Percentiles rank a stretch among this genome's conserved stretches.
Evolutionary conservation across 2,888 invertebrate genomes (phyloP).

Genomic region (Oscheius sp.): DNA sequence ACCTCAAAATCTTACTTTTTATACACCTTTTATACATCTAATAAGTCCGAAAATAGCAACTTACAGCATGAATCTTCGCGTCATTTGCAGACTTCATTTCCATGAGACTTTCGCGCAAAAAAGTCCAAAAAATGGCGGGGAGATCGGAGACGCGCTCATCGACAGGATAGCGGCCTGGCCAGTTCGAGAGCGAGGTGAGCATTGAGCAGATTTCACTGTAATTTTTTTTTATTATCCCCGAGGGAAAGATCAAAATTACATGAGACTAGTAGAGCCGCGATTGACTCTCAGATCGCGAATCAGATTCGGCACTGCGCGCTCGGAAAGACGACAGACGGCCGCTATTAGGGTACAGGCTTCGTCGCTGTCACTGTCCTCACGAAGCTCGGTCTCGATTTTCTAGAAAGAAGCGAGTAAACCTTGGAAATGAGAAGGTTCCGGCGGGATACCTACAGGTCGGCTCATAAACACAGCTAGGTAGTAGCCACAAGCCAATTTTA

Average conservation of each 20-base stretch:
- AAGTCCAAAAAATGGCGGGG: constrained; percentile 57
- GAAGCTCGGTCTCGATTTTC: constrained; percentile 47
- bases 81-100: constrained; percentile 17
- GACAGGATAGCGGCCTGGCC: constrained; percentile 48
- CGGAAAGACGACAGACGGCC: constrained; percentile 48
- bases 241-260: constrained; percentile 2
- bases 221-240: background rate
- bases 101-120: constrained; percentile 50
- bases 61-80: constrained; percentile 6
- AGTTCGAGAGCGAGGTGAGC: constrained; percentile 30
- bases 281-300: constrained; percentile 39
- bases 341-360: constrained; percentile 47
- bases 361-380: constrained; percentile 46
- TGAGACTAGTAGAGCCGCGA: background rate
- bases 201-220: constrained; percentile 36
- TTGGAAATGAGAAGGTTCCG: background rate
- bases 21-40: background rate
- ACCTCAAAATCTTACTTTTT: constrained; percentile 29
- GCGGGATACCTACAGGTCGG: background rate
- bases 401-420: background rate
- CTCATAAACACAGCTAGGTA: too few species aligned
- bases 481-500: too few species aligned
- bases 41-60: background rate
- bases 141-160: constrained; percentile 60
- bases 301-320: constrained; percentile 47